phyloP scores from a whole-genome alignment of 2,797 vertebrate species.

The Falco novaeseelandiae region DNA sequence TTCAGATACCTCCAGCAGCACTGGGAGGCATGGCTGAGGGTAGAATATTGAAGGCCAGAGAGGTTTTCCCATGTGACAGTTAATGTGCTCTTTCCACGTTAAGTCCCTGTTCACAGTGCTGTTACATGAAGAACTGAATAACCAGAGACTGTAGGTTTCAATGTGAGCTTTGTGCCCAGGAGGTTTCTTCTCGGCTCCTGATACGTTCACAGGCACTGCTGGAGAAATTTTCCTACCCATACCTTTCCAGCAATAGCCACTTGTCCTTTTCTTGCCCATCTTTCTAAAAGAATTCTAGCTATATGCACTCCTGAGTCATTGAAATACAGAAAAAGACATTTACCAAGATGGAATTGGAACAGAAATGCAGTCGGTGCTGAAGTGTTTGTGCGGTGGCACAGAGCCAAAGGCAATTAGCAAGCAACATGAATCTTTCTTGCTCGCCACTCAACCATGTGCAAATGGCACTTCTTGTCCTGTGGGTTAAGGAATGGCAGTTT shows the following conservation, averaged over 20 bases:
- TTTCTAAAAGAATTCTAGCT: neutral
- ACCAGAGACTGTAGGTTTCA: neutral
- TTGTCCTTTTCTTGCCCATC: neutral
- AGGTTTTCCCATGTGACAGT: neutral
- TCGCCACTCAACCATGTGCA: constrained; percentile 42
- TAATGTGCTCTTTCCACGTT: neutral
- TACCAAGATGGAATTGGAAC: neutral
- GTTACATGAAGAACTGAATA: neutral
- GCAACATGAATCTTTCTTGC: constrained; percentile 48
- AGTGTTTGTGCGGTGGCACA: neutral
- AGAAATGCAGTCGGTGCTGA: neutral
- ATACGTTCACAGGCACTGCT: neutral
- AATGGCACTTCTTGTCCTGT: constrained; percentile 64
- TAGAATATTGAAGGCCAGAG: neutral
- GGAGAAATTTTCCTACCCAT: neutral
- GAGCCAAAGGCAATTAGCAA: constrained; percentile 67
- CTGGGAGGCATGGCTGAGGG: neutral
- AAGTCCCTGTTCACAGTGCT: neutral
- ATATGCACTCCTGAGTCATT: neutral
- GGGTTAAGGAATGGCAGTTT: constrained; percentile 67
- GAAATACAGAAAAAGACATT: constrained; percentile 14
- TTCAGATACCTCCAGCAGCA: neutral
- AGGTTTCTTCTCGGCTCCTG: neutral
- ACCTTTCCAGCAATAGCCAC: neutral
- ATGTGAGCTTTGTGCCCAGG: neutral